Conservation (phyloP, 2,113 vertebrate species). For the Lophochroa leadbeateri region DNA sequence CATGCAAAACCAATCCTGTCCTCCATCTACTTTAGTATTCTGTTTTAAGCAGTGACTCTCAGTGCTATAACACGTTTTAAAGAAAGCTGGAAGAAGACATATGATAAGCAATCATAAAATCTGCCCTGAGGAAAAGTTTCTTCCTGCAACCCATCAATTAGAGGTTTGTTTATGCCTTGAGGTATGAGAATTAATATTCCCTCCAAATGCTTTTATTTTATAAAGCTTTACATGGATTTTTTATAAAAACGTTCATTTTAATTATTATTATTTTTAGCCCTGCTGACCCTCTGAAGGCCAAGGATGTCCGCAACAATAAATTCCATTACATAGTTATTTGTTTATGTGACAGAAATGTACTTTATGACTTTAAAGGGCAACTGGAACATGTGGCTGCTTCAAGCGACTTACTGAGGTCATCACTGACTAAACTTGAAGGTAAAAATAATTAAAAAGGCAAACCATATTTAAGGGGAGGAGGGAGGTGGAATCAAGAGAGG, state of each 20-base stretch:
- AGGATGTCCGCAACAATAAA: not conserved
- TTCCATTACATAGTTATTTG: not conserved
- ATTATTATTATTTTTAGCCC: not conserved
- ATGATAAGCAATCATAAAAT: constrained; percentile 17
- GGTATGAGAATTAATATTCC: not conserved
- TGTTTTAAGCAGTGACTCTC: not conserved
- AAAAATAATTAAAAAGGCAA: not conserved
- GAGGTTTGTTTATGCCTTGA: constrained; percentile 23
- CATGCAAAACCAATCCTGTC: not conserved
- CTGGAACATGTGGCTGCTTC: not conserved
- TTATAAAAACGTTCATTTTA: not conserved
- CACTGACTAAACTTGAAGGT: not conserved
- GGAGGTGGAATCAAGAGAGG: not conserved
- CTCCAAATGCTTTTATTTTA: not conserved
- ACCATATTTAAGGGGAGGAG: not conserved
- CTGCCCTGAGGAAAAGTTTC: constrained; percentile 9
- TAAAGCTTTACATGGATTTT: not conserved
- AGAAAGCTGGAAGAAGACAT: constrained; percentile 17
- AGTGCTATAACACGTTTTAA: not conserved
- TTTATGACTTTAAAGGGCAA: not conserved
- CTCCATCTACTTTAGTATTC: not conserved
- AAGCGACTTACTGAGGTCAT: not conserved
- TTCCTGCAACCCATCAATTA: not conserved
- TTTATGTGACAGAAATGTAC: not conserved
- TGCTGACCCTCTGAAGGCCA: not conserved